Base-by-base conservation (phyloP, 2,113 vertebrate species). In the Burhinus bistriatus region DNA sequence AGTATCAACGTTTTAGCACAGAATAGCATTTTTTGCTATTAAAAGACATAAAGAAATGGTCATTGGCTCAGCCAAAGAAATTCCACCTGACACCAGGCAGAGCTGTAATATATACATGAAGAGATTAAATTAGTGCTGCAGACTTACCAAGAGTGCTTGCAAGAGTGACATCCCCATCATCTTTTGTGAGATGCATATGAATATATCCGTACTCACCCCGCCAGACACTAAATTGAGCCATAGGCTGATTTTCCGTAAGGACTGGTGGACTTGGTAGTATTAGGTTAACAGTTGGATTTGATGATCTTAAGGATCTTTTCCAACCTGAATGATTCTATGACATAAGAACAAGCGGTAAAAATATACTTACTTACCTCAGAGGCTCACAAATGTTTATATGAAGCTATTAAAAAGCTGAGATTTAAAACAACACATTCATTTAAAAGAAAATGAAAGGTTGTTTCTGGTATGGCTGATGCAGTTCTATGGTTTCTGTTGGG, bases 371-470 rank as follows among this genome's bases (percentile, higher is more conserved):
- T 96, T 93, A 76, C 92, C 92, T 95, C 85, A 84, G 94, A 97
- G 97, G 81, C 81, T 96, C 93, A 96, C 94, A 96, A 95, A 97
- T 47, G 52, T 86, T 95, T 97, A 93, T 92, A 95, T 42, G 85
- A 96, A 94, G 70, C 72, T 86, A 85, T 96, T 96, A 93, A 96
- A 97, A 95, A 90, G 68, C 61, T 72, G 77, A 90, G 70, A 96
- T 71, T 90, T 95, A 95, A 95, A 97, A 66, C 89, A 96, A 95
- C 85, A 83, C 83, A 85, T 91, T 93, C 90, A 93, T 96, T 93
- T 92, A 97, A 90, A 94, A 68, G 68, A 96, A 93, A 92, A 91
- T 70, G 87, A 87, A 94, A 86, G 78, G 70, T 62, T 94, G 91
- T 93, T 97, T 92, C 94, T 95, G 66, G 78, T 97, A 68, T 3